phyloP scores from a whole-genome alignment of 2,888 invertebrate genomes.

The Fragum sueziense region DNA sequence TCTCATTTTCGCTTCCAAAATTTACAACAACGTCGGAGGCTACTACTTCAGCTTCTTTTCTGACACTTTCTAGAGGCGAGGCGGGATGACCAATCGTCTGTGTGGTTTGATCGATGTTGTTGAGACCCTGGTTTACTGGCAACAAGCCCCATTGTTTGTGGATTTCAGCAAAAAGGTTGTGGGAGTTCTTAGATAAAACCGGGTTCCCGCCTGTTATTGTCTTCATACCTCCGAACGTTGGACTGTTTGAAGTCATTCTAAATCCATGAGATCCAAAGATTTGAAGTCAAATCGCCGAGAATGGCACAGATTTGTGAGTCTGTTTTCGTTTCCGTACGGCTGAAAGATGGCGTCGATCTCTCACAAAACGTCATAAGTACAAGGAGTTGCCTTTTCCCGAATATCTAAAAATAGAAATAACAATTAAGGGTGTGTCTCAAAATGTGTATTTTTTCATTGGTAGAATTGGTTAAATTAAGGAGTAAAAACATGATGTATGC shows the following conservation, averaged over 20 bases:
- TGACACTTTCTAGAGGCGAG: constrained; percentile 71
- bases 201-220: constrained; percentile 32
- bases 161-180: constrained; percentile 73
- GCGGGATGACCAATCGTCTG: constrained; percentile 66
- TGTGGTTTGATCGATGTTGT: constrained; percentile 70
- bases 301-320: background rate
- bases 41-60: constrained; percentile 73
- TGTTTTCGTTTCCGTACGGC: constrained; percentile 1
- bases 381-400: background rate
- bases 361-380: constrained; percentile 5
- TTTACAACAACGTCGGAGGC: constrained; percentile 72
- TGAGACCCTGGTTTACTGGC: constrained; percentile 71
- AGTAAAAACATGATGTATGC: too few species aligned
- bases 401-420: constrained; percentile 2
- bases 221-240: constrained; percentile 55
- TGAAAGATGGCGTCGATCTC: constrained; percentile 47
- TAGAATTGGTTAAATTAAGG: too few species aligned
- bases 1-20: constrained; percentile 65
- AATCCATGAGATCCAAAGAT: constrained; percentile 23
- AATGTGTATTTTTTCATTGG: background rate
- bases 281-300: constrained; percentile 3
- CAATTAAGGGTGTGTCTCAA: constrained; percentile 13
- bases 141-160: constrained; percentile 73
- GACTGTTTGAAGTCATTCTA: constrained; percentile 42
- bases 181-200: constrained; percentile 41